These are phyloP conservation scores for Rhorus exstirpatorius DNA, from an alignment of 2,888 invertebrate species.

Conservation along the genomic window DNA sequence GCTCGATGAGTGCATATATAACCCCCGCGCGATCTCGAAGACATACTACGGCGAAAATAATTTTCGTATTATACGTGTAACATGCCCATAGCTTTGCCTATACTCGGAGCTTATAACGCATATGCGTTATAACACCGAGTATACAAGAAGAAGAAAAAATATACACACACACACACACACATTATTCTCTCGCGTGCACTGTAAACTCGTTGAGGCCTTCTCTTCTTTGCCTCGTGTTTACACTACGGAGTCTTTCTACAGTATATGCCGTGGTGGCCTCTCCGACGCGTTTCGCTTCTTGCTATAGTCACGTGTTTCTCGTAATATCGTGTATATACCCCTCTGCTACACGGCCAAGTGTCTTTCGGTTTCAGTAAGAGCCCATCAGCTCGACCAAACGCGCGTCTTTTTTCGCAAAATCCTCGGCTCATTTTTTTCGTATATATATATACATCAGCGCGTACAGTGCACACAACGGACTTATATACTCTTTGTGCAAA, in stretches of 20 bases:
- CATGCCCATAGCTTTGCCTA: no score
- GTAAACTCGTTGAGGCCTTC: slow-evolving; percentile 28
- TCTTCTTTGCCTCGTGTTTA: slow-evolving; percentile 39
- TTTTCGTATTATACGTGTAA: background rate
- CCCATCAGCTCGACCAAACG: slow-evolving; percentile 59
- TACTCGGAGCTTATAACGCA: no score
- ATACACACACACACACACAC: no score
- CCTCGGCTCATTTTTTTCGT: background rate
- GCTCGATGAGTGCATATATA: no score
- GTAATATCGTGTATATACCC: slow-evolving; percentile 37
- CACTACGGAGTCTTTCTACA: slow-evolving; percentile 42
- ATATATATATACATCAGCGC: slow-evolving; percentile 4
- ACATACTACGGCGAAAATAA: background rate
- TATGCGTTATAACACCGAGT: background rate
- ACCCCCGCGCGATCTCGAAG: no score
- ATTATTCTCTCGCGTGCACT: background rate
- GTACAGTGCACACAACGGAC: no score
- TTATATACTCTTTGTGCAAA: no score
- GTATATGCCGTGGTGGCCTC: slow-evolving; percentile 3
- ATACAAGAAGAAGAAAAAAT: slow-evolving; percentile 6
- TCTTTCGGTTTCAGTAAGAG: slow-evolving; percentile 63
- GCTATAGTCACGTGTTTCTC: slow-evolving; percentile 57
- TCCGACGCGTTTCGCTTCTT: slow-evolving; percentile 30
- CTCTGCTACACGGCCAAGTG: slow-evolving; percentile 27
- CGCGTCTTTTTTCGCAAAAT: slow-evolving; percentile 28